Evolutionary conservation across 2,113 vertebrate genomes (phyloP), one percentile per base, ranked within the genome.

Genomic region (Hydrolagus affinis): DNA sequence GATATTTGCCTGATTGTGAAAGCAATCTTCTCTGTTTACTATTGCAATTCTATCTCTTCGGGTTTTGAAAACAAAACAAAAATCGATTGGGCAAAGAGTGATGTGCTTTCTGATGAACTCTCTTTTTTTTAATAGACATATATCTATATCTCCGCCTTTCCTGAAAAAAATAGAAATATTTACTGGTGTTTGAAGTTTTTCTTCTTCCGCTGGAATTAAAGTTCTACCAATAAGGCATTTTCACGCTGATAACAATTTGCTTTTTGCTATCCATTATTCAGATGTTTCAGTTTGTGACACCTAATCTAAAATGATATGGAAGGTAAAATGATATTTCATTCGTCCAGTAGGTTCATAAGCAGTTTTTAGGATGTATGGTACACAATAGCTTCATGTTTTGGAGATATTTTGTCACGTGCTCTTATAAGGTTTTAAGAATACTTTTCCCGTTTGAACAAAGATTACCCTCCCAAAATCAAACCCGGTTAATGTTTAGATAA

Each of bases 1-100:
- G 66, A 15, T 66, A 32, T 75, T 57, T 32, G 60, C 66, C 19
- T 83, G 28, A 83, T 83, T 64, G 19, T 19, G 59, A 32, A 83
- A 83, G 66, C 78, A 83, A 83, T 78, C 57, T 44, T 44, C 44
- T 30, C 17, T 64, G 9, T 80, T 14, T 14, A 12, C 30, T 28
- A 80, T 64, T 19, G 64, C 59, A 64, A 64, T 30, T 78, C 59
- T 25, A 80, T 60, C 77, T 83, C 62, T 32, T 9, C 8, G 60
- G 25, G 15, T 62, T 9, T 83, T 68, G 25, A 83, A 28, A 32
- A 83, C 62, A 83, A 66, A 59, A n/a, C n/a, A n/a, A 83, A 66
- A 44, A 44, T 44, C 60, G 17, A 83, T 32, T 66, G 66, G 44
- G 66, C 28, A 66, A 66, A 23, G 32, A 83, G 25, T 21, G 28